These are phyloP conservation scores for Fukomys damarensis DNA, from an alignment of 2,113 vertebrate genomes.

Conservation along the genomic window DNA sequence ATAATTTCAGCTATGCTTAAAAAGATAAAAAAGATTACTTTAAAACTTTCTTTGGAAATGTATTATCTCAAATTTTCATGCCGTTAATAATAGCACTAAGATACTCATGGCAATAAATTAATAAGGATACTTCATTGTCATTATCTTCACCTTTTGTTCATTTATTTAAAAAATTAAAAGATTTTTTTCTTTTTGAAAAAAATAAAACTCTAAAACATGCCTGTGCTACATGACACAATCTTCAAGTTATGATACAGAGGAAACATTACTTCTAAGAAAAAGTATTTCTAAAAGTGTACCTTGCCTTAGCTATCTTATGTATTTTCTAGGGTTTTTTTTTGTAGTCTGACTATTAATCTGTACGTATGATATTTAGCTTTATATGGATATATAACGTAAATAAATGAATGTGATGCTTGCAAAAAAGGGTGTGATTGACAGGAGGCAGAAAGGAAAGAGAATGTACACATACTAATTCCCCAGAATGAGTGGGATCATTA, in stretches of 20 bases:
- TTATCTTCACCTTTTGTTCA: neutral
- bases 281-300: neutral
- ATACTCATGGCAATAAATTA: neutral
- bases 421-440: too few relatives aligned
- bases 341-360: neutral
- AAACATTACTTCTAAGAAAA: neutral
- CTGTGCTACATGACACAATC: constrained; percentile 47
- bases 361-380: neutral
- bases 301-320: neutral
- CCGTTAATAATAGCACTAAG: neutral
- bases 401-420: neutral
- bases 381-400: neutral
- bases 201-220: constrained; percentile 51
- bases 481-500: neutral
- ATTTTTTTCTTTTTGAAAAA: constrained; percentile 28
- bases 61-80: constrained; percentile 32
- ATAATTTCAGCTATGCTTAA: neutral
- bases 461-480: neutral
- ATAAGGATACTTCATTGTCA: neutral
- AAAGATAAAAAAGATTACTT: neutral
- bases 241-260: constrained; percentile 76
- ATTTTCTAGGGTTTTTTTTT: neutral
- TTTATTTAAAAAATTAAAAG: neutral
- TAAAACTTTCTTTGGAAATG: constrained; percentile 3
- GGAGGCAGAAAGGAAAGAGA: neutral